Conservation (phyloP, 1,140 invertebrate genomes). For the Latrodectus geometricus region DNA sequence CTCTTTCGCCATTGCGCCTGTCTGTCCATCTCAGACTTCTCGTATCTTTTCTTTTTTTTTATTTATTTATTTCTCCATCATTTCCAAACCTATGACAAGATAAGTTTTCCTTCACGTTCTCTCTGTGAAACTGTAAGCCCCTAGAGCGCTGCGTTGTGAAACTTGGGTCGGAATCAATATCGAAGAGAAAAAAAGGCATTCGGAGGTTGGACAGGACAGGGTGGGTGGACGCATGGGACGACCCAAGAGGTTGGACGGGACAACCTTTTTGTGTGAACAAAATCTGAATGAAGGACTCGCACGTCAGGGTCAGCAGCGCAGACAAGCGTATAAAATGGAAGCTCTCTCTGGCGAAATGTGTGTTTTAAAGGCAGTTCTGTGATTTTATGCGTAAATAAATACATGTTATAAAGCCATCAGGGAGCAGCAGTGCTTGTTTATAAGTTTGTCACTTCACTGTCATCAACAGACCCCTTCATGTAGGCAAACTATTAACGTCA, state of each 20-base stretch:
- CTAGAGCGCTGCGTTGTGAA: conserved; percentile 14
- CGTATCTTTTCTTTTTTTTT: conserved; percentile 5
- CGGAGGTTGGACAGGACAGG: conserved; percentile 8
- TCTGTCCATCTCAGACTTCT: conserved; percentile 7
- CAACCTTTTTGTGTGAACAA: conserved; percentile 36
- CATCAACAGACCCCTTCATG: too few species aligned
- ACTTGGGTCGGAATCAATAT: conserved; percentile 53
- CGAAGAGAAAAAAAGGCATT: background rate
- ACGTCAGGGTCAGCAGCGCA: conserved; percentile 30
- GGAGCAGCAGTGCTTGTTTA: background rate
- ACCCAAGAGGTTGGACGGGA: conserved; percentile 31
- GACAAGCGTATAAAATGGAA: conserved; percentile 45
- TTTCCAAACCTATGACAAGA: conserved; percentile 12
- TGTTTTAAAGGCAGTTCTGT: conserved; percentile 14
- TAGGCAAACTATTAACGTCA: too few species aligned
- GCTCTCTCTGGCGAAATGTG: conserved; percentile 6
- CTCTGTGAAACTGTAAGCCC: conserved; percentile 1
- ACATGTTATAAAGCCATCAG: conserved; percentile 49
- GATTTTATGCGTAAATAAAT: conserved; percentile 37
- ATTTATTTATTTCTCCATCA: conserved; percentile 13
- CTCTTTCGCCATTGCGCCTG: conserved; percentile 24
- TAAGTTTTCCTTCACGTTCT: background rate
- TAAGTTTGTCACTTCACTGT: too few species aligned
- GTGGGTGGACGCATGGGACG: conserved; percentile 45
- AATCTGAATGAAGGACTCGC: background rate